These are phyloP conservation scores for Nanger granti DNA, from an alignment of 2,113 vertebrate genomes.

Conservation along the genomic window DNA sequence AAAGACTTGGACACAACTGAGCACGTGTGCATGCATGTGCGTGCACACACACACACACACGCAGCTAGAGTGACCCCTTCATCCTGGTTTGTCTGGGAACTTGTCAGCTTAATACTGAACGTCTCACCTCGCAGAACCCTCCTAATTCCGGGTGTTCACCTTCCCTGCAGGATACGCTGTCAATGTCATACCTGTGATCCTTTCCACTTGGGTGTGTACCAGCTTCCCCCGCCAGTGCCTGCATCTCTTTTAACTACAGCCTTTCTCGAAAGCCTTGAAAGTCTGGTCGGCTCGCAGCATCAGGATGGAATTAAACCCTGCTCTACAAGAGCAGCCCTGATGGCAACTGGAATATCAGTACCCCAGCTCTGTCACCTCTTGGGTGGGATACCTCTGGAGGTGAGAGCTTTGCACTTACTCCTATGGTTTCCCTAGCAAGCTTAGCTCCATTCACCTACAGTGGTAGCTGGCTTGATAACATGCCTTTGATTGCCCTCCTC, in stretches of 20 bases:
- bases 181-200: background rate
- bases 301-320: background rate
- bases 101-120: background rate
- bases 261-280: background rate
- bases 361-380: background rate
- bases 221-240: background rate
- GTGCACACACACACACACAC: background rate
- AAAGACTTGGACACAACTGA: background rate
- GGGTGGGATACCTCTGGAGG: background rate
- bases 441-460: no score
- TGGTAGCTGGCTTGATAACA: background rate
- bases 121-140: background rate
- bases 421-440: background rate
- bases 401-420: background rate
- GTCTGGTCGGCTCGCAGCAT: background rate
- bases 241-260: background rate
- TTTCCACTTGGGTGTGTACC: background rate
- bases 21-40: accelerated
- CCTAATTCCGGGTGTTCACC: background rate
- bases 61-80: background rate
- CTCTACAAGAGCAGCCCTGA: background rate
- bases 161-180: background rate
- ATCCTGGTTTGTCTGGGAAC: background rate
- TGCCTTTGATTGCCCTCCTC: background rate
- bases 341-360: background rate